These are phyloP conservation scores for Octodon degus DNA, from an alignment of 2,113 vertebrate species.

Conservation along the genomic window DNA sequence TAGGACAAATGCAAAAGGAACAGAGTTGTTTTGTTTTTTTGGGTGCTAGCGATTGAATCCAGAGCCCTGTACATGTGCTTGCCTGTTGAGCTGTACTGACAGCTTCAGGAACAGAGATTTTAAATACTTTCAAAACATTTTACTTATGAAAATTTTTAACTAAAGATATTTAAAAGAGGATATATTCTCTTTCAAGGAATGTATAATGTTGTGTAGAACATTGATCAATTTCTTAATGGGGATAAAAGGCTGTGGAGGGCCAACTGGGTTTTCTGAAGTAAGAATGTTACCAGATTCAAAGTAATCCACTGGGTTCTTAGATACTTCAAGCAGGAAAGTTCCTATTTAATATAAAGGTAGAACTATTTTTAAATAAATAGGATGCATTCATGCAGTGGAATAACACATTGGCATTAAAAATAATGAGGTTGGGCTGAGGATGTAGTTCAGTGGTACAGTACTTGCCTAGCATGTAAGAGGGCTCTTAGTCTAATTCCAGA, in stretches of 20 bases:
- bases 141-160: slow-evolving; percentile 2
- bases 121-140: slow-evolving; percentile 4
- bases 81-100: background rate
- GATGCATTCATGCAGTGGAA: background rate
- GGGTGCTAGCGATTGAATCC: background rate
- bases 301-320: background rate
- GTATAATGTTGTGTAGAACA: background rate
- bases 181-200: background rate
- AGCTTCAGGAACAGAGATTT: background rate
- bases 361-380: slow-evolving; percentile 25
- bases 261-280: background rate
- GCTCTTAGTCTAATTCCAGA: background rate
- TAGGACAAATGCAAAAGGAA: background rate
- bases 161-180: slow-evolving; percentile 23
- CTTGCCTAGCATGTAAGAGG: background rate
- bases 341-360: background rate
- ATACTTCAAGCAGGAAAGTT: background rate
- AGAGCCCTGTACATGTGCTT: background rate
- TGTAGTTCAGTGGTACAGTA: background rate
- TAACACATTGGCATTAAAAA: background rate
- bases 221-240: background rate
- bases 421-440: background rate
- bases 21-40: background rate
- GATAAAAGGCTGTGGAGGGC: background rate
- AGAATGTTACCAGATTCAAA: background rate